Conservation (phyloP, 2,797 vertebrate species). For the Hoplostethus mediterraneus region DNA sequence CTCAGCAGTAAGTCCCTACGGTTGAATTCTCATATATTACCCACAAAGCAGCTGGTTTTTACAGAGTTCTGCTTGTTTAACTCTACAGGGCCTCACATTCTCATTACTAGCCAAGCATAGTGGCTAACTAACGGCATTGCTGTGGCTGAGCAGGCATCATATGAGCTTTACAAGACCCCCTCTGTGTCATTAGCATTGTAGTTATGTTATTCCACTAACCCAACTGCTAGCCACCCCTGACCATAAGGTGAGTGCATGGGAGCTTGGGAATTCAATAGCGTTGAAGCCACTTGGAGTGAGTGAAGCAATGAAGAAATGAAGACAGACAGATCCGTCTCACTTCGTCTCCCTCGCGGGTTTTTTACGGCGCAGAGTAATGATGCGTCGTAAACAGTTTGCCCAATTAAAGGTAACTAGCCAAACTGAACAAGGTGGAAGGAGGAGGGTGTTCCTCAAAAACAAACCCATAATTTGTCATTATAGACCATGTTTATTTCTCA, state of each 20-base stretch:
- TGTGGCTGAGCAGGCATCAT: constrained; percentile 28
- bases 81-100: constrained; percentile 26
- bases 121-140: constrained; percentile 28
- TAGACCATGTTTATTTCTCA: constrained; percentile 57
- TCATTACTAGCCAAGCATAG: constrained; percentile 9
- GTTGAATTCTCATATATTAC: constrained; percentile 23
- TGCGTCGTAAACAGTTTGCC: constrained; percentile 66
- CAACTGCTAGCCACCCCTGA: constrained; percentile 19
- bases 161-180: constrained; percentile 46
- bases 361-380: constrained; percentile 45
- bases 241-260: constrained; percentile 19
- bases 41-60: constrained; percentile 33
- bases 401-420: constrained; percentile 62
- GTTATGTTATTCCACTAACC: constrained; percentile 12
- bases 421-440: constrained; percentile 21
- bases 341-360: constrained; percentile 36
- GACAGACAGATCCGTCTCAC: constrained; percentile 31
- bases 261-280: constrained; percentile 14
- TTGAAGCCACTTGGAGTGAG: constrained; percentile 18
- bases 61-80: constrained; percentile 34
- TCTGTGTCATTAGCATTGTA: constrained; percentile 40
- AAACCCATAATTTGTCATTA: constrained; percentile 63
- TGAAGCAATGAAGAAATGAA: constrained; percentile 5
- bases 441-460: constrained; percentile 20
- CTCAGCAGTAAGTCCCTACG: constrained; percentile 4